A percentile compares a stretch with the other conserved stretches of the same genome.
Conservation (phyloP, 2,113 vertebrate species). For the Dermatemys mawii region DNA sequence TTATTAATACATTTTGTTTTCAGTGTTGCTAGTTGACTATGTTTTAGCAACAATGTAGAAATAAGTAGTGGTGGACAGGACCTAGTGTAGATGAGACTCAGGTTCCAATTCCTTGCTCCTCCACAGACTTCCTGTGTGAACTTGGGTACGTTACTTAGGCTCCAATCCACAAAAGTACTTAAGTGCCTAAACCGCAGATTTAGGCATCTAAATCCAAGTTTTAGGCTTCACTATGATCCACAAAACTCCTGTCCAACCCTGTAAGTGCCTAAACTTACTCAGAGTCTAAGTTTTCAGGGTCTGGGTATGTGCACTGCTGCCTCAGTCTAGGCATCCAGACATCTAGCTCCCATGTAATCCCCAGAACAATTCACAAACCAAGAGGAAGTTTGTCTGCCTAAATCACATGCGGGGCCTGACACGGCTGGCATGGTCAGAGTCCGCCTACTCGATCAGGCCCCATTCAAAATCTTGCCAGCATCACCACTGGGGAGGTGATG, state of each 20-base stretch:
- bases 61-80: not conserved
- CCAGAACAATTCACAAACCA: not conserved
- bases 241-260: not conserved
- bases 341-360: not conserved
- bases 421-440: not conserved
- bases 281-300: not conserved
- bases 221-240: not conserved
- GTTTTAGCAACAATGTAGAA: not conserved
- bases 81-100: not conserved
- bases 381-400: not conserved
- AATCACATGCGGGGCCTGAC: not conserved
- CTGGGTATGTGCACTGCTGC: no score
- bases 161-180: not conserved
- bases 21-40: rapidly evolving
- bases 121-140: no score
- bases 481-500: not conserved
- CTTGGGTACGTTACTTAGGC: rapidly evolving
- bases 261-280: not conserved
- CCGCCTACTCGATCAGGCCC: not conserved
- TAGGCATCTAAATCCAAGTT: not conserved
- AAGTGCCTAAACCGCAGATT: not conserved
- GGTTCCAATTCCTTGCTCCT: not conserved
- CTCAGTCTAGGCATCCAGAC: not conserved
- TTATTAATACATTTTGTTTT: not conserved
- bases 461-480: not conserved